phyloP scores from a whole-genome alignment of 2,888 invertebrate species.

The Nemotelus nigrinus region DNA sequence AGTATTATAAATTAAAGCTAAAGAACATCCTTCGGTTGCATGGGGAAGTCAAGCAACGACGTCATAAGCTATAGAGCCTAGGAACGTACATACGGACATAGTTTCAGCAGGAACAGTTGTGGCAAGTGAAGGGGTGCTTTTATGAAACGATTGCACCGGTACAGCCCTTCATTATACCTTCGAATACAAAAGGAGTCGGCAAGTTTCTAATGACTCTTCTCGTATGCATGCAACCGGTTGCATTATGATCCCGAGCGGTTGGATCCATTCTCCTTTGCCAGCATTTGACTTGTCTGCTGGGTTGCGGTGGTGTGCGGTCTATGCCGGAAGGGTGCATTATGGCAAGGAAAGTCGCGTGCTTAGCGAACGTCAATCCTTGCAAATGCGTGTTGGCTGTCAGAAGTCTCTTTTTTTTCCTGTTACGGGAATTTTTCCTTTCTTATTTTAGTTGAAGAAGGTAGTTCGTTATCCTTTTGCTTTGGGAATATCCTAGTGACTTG shows the following conservation, averaged over 20 bases:
- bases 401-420: not conserved
- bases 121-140: not conserved
- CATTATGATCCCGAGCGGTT: slow-evolving; percentile 14
- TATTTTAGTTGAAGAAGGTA: not conserved
- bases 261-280: not conserved
- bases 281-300: not conserved
- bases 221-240: slow-evolving; percentile 44
- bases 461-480: no score
- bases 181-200: slow-evolving; percentile 26
- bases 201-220: slow-evolving; percentile 15
- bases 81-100: not conserved
- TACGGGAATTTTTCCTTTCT: not conserved
- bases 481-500: no score
- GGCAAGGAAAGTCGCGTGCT: slow-evolving; percentile 36
- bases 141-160: not conserved
- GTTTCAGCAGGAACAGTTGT: slow-evolving; percentile 3
- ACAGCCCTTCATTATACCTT: slow-evolving; percentile 24
- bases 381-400: slow-evolving; percentile 25
- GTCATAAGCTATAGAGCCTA: not conserved
- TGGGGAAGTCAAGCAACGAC: slow-evolving; percentile 5
- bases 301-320: not conserved
- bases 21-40: slow-evolving; percentile 4
- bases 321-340: not conserved
- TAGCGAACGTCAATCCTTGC: slow-evolving; percentile 36
- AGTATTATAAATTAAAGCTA: slow-evolving; percentile 41